Percentiles rank a stretch among this genome's conserved stretches.
These are phyloP conservation scores for Anguilla rostrata DNA, from an alignment of 2,113 vertebrate species.

Conservation along the genomic window DNA sequence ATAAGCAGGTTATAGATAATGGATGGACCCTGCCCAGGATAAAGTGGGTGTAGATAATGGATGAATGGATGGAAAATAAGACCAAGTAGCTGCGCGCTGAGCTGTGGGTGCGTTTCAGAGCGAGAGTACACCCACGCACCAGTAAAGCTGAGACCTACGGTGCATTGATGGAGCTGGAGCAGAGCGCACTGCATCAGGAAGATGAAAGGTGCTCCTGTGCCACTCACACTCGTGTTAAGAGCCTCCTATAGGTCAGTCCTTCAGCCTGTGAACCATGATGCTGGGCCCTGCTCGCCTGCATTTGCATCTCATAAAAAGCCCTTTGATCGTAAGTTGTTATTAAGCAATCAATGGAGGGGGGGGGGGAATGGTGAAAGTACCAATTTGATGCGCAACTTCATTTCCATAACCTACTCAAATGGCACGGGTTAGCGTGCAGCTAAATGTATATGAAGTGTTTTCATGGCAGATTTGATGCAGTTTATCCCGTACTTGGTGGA, in stretches of 20 bases:
- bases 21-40: too few relatives aligned
- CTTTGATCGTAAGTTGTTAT: not conserved
- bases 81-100: too few relatives aligned
- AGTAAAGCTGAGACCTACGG: not conserved
- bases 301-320: not conserved
- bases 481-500: not conserved
- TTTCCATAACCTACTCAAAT: not conserved
- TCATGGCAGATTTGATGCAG: not conserved
- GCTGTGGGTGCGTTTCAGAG: too few relatives aligned
- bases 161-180: not conserved
- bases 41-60: too few relatives aligned
- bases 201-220: not conserved
- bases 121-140: too few relatives aligned
- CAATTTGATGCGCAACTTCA: not conserved
- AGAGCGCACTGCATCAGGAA: not conserved
- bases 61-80: too few relatives aligned
- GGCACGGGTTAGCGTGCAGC: not conserved
- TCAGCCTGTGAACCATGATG: not conserved
- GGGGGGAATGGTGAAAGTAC: too few relatives aligned
- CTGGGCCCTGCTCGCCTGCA: not conserved
- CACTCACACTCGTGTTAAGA: not conserved
- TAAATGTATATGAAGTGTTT: not conserved
- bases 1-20: too few relatives aligned
- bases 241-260: not conserved
- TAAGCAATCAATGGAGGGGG: not conserved